Conservation (phyloP, 1,140 invertebrate species). For the Leptestheria dahalacensis region DNA sequence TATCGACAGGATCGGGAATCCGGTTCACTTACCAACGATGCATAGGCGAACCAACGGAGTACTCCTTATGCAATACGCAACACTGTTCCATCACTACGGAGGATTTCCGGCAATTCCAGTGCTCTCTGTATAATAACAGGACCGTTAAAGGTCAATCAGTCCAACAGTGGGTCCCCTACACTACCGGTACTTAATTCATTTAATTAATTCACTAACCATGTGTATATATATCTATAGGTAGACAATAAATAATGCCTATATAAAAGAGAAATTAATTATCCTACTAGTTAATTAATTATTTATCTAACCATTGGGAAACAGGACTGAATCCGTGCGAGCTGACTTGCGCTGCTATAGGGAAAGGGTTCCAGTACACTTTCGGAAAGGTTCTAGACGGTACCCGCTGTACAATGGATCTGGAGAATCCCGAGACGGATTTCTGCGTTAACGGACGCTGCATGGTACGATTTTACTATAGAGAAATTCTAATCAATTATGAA, state of each 20-base stretch:
- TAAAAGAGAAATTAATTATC: too few relatives aligned
- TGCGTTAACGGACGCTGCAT: conserved; percentile 33
- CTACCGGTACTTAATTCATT: conserved; percentile 16
- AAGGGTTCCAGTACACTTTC: conserved; percentile 19
- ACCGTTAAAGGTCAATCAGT: conserved; percentile 14
- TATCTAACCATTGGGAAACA: too few relatives aligned
- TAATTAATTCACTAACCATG: not conserved
- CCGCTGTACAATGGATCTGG: conserved; percentile 23
- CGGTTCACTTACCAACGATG: conserved; percentile 15
- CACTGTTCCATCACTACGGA: conserved; percentile 7
- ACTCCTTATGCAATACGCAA: conserved; percentile 11
- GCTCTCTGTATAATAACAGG: conserved; percentile 19
- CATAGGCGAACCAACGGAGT: conserved; percentile 13
- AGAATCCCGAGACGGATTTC: conserved; percentile 24
- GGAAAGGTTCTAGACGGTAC: conserved; percentile 32
- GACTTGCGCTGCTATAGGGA: conserved; percentile 17
- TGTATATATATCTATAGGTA: too few relatives aligned
- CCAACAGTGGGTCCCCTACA: conserved; percentile 15
- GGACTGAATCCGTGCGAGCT: conserved; percentile 21
- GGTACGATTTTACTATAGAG: conserved; percentile 22
- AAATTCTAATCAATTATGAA: not conserved
- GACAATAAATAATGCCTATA: too few relatives aligned
- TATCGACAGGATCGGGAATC: conserved; percentile 14
- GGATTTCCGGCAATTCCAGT: conserved; percentile 17
- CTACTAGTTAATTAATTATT: too few relatives aligned